phyloP scores from a whole-genome alignment of 2,888 invertebrate species.

The Neoaliturus tenellus region DNA sequence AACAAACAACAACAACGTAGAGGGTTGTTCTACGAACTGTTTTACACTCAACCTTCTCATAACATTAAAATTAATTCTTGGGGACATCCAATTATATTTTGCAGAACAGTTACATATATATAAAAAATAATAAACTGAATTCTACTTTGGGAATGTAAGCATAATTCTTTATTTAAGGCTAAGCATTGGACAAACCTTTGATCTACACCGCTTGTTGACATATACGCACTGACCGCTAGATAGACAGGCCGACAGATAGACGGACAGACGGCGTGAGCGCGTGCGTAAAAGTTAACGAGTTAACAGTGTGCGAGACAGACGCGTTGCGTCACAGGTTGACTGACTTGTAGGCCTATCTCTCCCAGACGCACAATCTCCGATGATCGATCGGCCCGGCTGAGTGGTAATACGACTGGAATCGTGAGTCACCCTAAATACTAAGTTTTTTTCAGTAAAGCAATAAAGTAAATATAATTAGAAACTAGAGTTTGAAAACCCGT shows the following conservation, averaged over 20 bases:
- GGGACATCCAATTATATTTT: too few species aligned
- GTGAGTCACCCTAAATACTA: too few species aligned
- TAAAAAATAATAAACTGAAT: too few species aligned
- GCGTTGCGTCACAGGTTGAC: background rate
- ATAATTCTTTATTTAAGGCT: background rate
- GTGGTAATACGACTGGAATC: background rate
- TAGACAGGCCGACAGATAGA: background rate
- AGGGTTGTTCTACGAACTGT: too few species aligned
- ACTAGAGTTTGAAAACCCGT: too few species aligned
- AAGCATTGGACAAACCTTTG: background rate
- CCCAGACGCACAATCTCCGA: background rate
- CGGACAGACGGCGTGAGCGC: background rate
- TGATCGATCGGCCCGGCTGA: background rate
- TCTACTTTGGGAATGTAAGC: background rate
- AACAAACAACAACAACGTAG: too few species aligned
- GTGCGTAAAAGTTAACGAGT: constrained; percentile 9
- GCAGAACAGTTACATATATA: too few species aligned
- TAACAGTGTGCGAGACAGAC: background rate
- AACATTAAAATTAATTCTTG: too few species aligned
- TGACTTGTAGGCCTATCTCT: too few species aligned
- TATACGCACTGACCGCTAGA: background rate
- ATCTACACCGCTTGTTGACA: background rate
- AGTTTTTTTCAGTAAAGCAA: too few species aligned
- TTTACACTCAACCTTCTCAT: too few species aligned
- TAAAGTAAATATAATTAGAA: too few species aligned